phyloP scores from a whole-genome alignment of 1,140 invertebrate genomes.

The Scaptodrosophila lebanonensis region DNA sequence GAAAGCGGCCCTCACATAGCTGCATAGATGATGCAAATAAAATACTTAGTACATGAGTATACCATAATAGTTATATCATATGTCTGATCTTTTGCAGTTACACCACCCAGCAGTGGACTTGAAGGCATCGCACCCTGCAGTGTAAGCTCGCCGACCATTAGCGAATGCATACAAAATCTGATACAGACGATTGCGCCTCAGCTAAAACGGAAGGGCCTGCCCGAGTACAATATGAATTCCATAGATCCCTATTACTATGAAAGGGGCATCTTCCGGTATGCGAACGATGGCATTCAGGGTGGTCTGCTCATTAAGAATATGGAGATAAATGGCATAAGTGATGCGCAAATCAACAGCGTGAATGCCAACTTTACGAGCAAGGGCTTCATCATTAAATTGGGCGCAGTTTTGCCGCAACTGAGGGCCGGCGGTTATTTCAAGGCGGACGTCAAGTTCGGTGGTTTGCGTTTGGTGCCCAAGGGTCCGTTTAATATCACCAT shows the following conservation, averaged over 20 bases:
- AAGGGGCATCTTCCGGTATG: constrained; percentile 68
- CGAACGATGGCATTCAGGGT: constrained; percentile 72
- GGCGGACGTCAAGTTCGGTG: constrained; percentile 75
- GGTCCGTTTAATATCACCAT: constrained; percentile 75
- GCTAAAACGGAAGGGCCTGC: constrained; percentile 42
- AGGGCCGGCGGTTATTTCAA: constrained; percentile 73
- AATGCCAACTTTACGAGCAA: constrained; percentile 57
- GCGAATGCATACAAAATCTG: constrained; percentile 62
- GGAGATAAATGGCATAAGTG: constrained; percentile 68
- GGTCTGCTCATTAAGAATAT: constrained; percentile 71
- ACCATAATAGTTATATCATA: background rate
- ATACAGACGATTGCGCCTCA: constrained; percentile 48
- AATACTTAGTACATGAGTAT: too few relatives aligned
- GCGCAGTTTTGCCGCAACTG: constrained; percentile 52
- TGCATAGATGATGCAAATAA: too few relatives aligned
- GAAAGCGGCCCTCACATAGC: constrained; percentile 35
- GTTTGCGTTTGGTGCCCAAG: constrained; percentile 73
- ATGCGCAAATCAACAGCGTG: constrained; percentile 52
- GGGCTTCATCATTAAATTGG: constrained; percentile 62
- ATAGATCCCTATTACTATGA: constrained; percentile 72
- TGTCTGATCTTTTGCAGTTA: constrained; percentile 44
- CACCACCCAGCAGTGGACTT: constrained; percentile 43
- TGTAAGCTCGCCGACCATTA: constrained; percentile 47
- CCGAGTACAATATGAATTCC: constrained; percentile 51
- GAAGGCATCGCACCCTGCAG: constrained; percentile 36